phyloP scores from a whole-genome alignment of 2,797 vertebrate genomes.

The Sebastolobus alascanus region DNA sequence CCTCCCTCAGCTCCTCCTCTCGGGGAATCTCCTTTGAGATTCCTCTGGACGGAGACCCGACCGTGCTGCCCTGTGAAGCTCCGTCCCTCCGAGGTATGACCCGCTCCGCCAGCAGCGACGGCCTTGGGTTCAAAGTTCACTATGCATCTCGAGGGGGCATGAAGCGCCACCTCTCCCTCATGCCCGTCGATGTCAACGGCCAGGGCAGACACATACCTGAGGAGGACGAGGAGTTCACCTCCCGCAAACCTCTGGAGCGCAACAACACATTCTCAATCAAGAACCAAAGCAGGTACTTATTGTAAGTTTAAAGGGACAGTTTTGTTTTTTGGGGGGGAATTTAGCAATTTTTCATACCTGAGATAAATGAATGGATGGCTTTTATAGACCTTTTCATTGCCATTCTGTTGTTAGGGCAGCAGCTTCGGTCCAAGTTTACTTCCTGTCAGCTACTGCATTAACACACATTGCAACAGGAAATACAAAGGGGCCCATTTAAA shows the following conservation, averaged over 20 bases:
- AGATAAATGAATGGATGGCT: background rate
- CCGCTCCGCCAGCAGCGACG: conserved; percentile 94
- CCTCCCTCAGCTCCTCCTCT: conserved; percentile 86
- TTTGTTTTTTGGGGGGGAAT: background rate
- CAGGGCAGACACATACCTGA: conserved; percentile 89
- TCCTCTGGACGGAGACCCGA: conserved; percentile 92
- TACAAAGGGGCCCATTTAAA: no score
- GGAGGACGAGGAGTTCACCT: conserved; percentile 80
- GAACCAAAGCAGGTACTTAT: conserved; percentile 80
- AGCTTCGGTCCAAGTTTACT: no score
- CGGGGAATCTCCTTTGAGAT: conserved; percentile 98
- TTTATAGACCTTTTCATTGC: background rate
- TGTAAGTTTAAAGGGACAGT: background rate
- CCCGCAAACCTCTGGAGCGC: conserved; percentile 72
- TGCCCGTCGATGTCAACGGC: conserved; percentile 88
- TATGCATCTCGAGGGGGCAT: conserved; percentile 84
- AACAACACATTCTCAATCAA: conserved; percentile 74
- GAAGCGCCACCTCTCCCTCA: conserved; percentile 89
- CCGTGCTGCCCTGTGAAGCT: conserved; percentile 64
- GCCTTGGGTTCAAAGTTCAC: conserved; percentile 88
- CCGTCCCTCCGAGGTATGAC: conserved; percentile 84
- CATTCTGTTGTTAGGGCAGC: no score
- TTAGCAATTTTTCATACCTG: background rate
- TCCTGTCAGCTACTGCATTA: no score
- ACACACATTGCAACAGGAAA: no score